These are phyloP conservation scores for Burhinus oedicnemus DNA, from an alignment of 2,113 vertebrate genomes.

Conservation along the genomic window DNA sequence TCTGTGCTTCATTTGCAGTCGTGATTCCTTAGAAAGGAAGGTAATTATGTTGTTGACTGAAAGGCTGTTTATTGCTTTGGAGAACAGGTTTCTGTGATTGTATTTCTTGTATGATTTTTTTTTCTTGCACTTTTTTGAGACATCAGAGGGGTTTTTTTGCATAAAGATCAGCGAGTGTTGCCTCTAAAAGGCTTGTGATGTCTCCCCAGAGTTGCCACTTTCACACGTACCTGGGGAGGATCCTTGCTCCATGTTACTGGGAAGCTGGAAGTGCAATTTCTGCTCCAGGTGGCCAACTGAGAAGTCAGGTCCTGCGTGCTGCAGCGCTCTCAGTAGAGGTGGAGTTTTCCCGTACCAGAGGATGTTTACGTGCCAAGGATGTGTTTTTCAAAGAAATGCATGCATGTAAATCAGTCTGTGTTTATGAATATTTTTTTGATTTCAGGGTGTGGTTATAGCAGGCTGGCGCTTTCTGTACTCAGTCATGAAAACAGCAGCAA, in stretches of 20 bases:
- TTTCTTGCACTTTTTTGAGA: background rate
- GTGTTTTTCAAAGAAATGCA: conserved; percentile 5
- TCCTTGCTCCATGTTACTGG: background rate
- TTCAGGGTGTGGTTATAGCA: conserved; percentile 1
- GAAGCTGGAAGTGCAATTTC: background rate
- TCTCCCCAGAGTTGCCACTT: background rate
- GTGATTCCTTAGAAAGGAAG: background rate
- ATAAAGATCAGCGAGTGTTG: background rate
- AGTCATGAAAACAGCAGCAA: background rate
- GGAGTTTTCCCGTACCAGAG: background rate
- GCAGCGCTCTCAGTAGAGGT: background rate
- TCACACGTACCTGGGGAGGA: rapidly evolving
- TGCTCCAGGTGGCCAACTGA: background rate
- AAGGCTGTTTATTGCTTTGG: background rate
- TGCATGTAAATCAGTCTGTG: conserved; percentile 16
- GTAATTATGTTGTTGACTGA: background rate
- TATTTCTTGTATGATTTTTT: background rate
- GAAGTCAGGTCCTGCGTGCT: background rate
- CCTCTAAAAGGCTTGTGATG: background rate
- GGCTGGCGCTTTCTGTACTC: background rate
- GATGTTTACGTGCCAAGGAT: background rate
- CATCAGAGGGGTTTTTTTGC: background rate
- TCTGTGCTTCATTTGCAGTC: background rate
- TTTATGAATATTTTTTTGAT: background rate
- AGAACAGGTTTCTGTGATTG: background rate